phyloP scores from a whole-genome alignment of 2,888 invertebrate genomes.

The Drosophila affinis region DNA sequence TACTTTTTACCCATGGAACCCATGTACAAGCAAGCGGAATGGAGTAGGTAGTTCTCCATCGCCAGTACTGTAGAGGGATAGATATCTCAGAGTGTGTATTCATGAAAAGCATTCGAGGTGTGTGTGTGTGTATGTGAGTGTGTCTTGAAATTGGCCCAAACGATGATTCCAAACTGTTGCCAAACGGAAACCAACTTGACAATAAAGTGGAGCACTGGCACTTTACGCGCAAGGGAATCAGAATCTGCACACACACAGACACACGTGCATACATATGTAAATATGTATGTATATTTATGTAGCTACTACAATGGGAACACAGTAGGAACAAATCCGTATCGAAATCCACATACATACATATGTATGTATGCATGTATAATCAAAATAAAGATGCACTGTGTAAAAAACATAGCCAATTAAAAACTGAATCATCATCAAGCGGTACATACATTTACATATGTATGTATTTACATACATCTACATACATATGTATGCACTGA shows the following conservation, averaged over 20 bases:
- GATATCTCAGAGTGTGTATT: not conserved
- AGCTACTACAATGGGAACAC: not conserved
- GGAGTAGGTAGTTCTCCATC: no score
- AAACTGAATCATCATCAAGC: not conserved
- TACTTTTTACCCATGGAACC: no score
- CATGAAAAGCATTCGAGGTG: not conserved
- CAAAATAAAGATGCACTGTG: no score
- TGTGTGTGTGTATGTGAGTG: slow-evolving; percentile 2
- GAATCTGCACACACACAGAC: not conserved
- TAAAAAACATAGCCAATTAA: no score
- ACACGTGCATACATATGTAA: not conserved
- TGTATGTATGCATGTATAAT: no score
- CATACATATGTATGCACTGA: no score
- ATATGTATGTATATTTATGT: not conserved
- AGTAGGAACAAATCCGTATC: no score
- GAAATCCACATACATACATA: no score
- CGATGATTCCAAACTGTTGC: slow-evolving; percentile 51
- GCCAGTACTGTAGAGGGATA: no score
- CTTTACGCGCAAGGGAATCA: slow-evolving; percentile 12
- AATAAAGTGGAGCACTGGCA: slow-evolving; percentile 66
- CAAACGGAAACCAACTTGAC: slow-evolving; percentile 63
- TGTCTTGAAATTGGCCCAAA: not conserved
- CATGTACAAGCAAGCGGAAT: no score
- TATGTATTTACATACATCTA: no score
- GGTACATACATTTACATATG: no score